Evolutionary conservation across 2,113 vertebrate genomes (phyloP).

Genomic region (Silurus meridionalis): DNA sequence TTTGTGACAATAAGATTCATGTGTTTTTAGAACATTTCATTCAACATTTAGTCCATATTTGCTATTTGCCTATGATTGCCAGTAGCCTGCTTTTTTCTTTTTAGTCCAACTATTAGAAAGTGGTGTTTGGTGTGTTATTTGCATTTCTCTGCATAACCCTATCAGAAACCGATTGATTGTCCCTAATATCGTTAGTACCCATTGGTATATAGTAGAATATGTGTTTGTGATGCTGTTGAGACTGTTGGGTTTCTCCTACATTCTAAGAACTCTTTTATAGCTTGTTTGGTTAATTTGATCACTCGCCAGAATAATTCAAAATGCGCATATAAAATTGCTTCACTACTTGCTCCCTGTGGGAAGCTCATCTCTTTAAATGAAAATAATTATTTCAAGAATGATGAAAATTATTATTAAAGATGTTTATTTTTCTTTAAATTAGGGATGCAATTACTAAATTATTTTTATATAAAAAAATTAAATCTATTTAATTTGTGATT

Average conservation of each 20-base stretch:
- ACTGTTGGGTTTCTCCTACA: background rate
- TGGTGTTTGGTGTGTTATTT: conserved; percentile 32
- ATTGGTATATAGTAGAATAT: background rate
- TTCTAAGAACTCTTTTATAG: background rate
- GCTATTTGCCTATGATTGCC: no score
- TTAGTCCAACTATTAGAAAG: background rate
- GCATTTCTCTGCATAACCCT: conserved; percentile 24
- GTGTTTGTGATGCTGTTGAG: conserved; percentile 2
- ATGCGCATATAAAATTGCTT: background rate
- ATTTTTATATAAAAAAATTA: background rate
- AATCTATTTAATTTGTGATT: no score
- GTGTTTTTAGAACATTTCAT: no score
- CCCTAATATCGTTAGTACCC: conserved; percentile 19
- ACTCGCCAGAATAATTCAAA: background rate
- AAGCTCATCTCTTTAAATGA: background rate
- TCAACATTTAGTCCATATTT: no score
- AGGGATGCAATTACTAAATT: background rate
- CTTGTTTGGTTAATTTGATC: background rate
- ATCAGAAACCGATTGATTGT: conserved; percentile 36
- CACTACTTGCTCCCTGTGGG: background rate
- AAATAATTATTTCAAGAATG: background rate
- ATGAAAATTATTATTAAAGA: background rate
- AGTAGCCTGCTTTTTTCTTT: no score
- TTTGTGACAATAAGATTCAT: no score
- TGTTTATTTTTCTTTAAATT: background rate